Evolutionary conservation across 1,140 invertebrate genomes (phyloP), one percentile per base, ranked within the genome.

Genomic region (Macrotrachela quadricornifera): DNA sequence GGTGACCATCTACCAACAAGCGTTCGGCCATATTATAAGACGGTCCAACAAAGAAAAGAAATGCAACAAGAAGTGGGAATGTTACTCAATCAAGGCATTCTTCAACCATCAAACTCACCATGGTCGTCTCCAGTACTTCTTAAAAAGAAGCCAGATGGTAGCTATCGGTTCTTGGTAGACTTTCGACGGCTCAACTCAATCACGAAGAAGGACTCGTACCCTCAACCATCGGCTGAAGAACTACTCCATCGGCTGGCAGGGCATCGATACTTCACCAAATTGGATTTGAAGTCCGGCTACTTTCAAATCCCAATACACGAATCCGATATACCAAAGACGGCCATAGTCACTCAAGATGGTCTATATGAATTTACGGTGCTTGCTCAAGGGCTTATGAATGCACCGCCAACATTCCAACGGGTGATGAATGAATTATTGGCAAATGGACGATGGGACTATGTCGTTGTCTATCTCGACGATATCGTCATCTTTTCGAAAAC

Each of bases 341-440:
- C 50, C n/a, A 42, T 52, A 36, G 10, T 39, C 16, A 52, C 50
- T 30, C 42, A 3, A 45, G 41, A 46, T 17, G 50, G 50, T 16
- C 42, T 17, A n/a, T 52, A 45, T 21, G 50, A 52, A 45, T 52
- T 45, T 17, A 42, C 30, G 18, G 10, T 17, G 16, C 13, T 58
- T 13, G 49, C 58, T 54, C 12, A 59, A 61, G 57, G 58, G 8
- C 16, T 61, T 9, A 55, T 56, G 18, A 55, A 56, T 10, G 60
- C 57, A 14, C 54, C 57, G 21, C 49, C 51, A 2, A 40, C 54
- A 17, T 58, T 59, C 37, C 54, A 58, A 53, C 17, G 51, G 9
- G 51, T 56, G 13, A 61, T 61, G 58, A n/a, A 52, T 10, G 16
- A 46, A 16, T 59, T 73, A 3, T 57, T 73, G 1, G 21, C 21